Conservation (phyloP, 2,888 invertebrate species). For the Quadriops clusia region DNA sequence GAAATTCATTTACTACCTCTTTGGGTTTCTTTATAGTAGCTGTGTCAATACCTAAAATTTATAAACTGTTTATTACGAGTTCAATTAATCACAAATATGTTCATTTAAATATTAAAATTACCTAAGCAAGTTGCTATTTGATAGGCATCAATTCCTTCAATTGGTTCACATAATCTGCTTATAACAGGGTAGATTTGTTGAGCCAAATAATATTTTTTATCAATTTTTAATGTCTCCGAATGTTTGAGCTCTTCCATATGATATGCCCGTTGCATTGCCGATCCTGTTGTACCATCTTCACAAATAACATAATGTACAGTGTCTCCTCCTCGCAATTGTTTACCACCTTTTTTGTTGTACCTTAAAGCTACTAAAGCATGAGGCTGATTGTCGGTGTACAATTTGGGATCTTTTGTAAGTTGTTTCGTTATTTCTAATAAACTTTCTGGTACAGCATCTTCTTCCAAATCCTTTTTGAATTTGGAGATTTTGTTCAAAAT, state of each 20-base stretch:
- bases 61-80: no score
- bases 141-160: slow-evolving; percentile 85
- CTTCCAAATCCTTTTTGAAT: slow-evolving; percentile 61
- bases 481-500: slow-evolving; percentile 71
- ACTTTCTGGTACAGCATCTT: slow-evolving; percentile 58
- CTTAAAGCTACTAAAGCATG: slow-evolving; percentile 85
- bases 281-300: slow-evolving; percentile 67
- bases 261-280: slow-evolving; percentile 86
- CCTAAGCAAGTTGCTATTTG: slow-evolving; percentile 75
- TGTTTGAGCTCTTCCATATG: slow-evolving; percentile 82
- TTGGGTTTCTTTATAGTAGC: slow-evolving; percentile 35
- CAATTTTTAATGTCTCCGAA: slow-evolving; percentile 56
- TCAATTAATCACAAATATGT: no score
- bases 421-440: slow-evolving; percentile 86
- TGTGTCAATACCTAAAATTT: slow-evolving; percentile 54
- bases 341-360: slow-evolving; percentile 64
- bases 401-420: slow-evolving; percentile 84
- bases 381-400: slow-evolving; percentile 79
- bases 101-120: no score
- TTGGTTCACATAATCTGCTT: slow-evolving; percentile 86
- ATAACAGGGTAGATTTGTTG: slow-evolving; percentile 96
- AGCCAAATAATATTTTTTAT: slow-evolving; percentile 82
- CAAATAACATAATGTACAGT: slow-evolving; percentile 94
- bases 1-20: slow-evolving; percentile 15
- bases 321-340: slow-evolving; percentile 83